phyloP scores from a whole-genome alignment of 2,113 vertebrate genomes.

The Rousettus leschenaultii region DNA sequence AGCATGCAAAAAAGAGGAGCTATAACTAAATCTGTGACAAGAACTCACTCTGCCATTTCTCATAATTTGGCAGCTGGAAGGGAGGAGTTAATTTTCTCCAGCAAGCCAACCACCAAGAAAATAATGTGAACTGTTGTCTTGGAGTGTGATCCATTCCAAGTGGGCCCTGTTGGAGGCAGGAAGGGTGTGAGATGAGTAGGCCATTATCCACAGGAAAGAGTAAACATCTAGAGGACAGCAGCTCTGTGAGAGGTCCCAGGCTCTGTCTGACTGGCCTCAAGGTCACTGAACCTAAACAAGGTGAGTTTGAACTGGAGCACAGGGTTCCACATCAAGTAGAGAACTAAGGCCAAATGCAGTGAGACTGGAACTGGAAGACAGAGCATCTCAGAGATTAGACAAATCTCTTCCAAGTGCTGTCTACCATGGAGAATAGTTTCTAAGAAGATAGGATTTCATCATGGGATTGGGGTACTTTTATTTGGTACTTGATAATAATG shows the following conservation, averaged over 20 bases:
- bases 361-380: not conserved
- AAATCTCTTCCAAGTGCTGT: not conserved
- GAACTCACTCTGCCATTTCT: not conserved
- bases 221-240: not conserved
- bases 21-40: not conserved
- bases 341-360: not conserved
- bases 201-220: not conserved
- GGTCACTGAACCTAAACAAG: not conserved
- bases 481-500: not conserved
- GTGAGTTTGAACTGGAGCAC: not conserved
- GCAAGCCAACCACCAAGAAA: not conserved
- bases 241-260: not conserved
- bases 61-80: not conserved
- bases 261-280: not conserved
- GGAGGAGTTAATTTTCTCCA: slow-evolving; percentile 8
- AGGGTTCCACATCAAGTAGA: not conserved
- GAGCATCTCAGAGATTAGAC: not conserved
- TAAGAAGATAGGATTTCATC: not conserved
- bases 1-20: not conserved
- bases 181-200: not conserved
- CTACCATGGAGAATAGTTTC: not conserved
- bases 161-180: not conserved
- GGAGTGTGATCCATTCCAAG: not conserved
- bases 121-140: not conserved
- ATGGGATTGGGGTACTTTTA: not conserved